Evolutionary conservation across 2,888 invertebrate species (phyloP), one percentile per base, ranked within the genome.

Genomic region (Lasioglossum lativentre): DNA sequence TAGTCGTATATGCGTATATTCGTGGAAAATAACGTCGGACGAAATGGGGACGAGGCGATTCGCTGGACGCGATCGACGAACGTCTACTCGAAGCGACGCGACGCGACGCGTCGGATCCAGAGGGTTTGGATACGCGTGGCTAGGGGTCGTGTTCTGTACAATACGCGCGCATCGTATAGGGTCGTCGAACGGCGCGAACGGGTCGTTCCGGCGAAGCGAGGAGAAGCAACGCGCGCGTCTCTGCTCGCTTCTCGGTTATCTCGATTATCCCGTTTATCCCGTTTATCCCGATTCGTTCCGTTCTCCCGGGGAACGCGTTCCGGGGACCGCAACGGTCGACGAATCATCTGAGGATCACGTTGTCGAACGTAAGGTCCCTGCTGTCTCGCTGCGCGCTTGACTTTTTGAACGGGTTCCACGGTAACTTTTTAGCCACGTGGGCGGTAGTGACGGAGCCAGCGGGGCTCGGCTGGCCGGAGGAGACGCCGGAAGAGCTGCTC

Each of bases 361-460:
- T 96, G 92, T 95, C 96, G 63, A 96, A 95, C 16, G 95, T 94
- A 74, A 95, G 95, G 80, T 96, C 96, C 38, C 96, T 95, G 78
- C 95, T 96, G 93, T 96, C 96, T 91, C 96, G 96, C 78, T 96
- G 96, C 1, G 96, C 93, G 0, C 96, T 94, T 89, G 97, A 96
- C 75, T 97, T 96, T 85, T 97, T 96, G 95, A 97, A 97, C 0
- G 97, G 97, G 94, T 97, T 97, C 97, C 97, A 97, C 4, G 96
- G 96, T 83, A 96, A 95, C 4, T 96, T 95, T 3, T 96, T 95
- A 0, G 96, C 95, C 0, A 96, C 95, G 1, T 95, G 94, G 56
- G 95, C 95, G 93, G 96, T 88, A 42, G 96, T 96, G 84, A 96
- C 95, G 19, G 96, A 96, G 74, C 96, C 96, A 4, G 96, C 95